Base-by-base conservation (phyloP, 2,113 vertebrate genomes). In the Takifugu flavidus region DNA sequence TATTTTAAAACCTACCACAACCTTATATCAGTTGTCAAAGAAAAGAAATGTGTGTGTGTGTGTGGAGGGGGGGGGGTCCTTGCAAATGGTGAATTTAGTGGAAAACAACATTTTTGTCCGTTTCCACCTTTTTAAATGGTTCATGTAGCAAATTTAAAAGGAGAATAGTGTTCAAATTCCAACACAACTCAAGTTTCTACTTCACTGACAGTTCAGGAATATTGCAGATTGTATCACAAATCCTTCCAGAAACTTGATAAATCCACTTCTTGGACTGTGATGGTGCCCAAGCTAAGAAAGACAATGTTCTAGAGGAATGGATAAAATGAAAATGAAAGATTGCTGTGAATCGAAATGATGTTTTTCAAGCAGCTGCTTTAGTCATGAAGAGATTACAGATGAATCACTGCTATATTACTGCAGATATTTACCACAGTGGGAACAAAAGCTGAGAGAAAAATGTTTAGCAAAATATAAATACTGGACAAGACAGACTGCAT, bases 1-100 rank as follows among this genome's bases (percentile, higher is more conserved):
- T 2, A 59, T 77, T 80, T 66, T 67, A 46, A 49, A 46, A 72
- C 15, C 43, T 68, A 53, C 72, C 59, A 70, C 39, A n/a, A 62
- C 49, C 44, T 55, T 68, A 50, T 43, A 77, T 8, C 42, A 13
- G 13, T 43, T 20, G 20, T 20, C 20, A 20, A 20, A 20, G 20
- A 20, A 20, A 20, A 20, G 20, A 20, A 20, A 20, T 20, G 20
- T 20, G 20, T 20, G 20, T 20, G 20, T 20, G 20, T 20, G 20
- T 20, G 20, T 20, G 20, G 20, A 20, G 20, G 20, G 1, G 20
- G 20, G 20, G 20, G 20, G 20, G 20, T 20, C 20, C 20, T 20
- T 20, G 20, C 20, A 20, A 31, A 31, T 31, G 7, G 29, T 31
- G 29, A 31, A 1, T 31, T 31, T 31, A 31, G 29, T 31, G 29